These are phyloP conservation scores for Neosilurus hyrtlii DNA, from an alignment of 2,797 vertebrate species.

Conservation along the genomic window DNA sequence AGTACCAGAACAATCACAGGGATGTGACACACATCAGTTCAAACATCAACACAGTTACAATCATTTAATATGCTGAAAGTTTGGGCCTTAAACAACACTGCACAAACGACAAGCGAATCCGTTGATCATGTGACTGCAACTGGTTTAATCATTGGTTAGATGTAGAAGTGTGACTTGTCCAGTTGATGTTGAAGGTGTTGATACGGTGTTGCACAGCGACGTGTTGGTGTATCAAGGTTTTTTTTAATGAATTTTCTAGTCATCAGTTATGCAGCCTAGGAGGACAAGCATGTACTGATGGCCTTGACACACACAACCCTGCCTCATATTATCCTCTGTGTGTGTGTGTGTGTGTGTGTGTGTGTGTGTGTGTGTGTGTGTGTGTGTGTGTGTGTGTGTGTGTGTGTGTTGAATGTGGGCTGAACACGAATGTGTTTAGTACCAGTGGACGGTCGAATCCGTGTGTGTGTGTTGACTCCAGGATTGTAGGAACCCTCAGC, in stretches of 20 bases:
- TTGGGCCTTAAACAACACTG: not conserved
- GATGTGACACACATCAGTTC: no score
- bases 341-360: not conserved
- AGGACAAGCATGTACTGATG: not conserved
- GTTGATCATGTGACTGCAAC: not conserved
- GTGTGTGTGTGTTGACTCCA: not conserved
- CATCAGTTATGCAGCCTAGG: not conserved
- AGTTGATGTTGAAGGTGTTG: not conserved
- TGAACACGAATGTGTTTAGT: conserved; percentile 9
- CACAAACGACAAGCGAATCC: no score
- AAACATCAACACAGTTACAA: not conserved
- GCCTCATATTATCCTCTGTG: not conserved
- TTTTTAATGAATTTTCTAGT: not conserved
- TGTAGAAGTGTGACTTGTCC: not conserved
- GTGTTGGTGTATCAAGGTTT: not conserved
- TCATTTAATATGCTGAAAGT: not conserved
- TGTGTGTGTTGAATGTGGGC: not conserved
- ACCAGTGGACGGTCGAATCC: not conserved
- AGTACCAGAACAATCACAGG: not conserved
- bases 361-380: not conserved
- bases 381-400: conserved; percentile 12
- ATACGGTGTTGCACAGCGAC: not conserved
- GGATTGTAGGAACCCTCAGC: not conserved
- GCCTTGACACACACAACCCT: conserved; percentile 1
- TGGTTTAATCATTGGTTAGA: not conserved